Percentiles rank a stretch among this genome's conserved stretches.
Conservation (phyloP, 1,140 invertebrate species). For the Drosophila bocki region DNA sequence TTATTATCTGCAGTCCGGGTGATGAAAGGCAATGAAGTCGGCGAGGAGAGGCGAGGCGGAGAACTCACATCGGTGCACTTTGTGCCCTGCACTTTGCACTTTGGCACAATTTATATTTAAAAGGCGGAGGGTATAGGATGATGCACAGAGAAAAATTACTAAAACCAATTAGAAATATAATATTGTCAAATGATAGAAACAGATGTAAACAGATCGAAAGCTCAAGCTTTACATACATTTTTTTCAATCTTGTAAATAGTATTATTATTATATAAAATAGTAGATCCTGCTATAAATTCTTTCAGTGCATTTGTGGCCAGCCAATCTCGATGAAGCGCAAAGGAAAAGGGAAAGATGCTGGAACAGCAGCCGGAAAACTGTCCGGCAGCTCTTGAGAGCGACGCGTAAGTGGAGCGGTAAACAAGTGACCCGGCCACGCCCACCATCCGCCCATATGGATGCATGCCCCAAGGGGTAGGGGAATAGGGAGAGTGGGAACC, state of each 20-base stretch:
- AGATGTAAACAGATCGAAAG: too few relatives aligned
- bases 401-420: conserved; percentile 77
- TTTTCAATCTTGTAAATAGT: neutral
- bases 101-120: conserved; percentile 64
- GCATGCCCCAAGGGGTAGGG: neutral
- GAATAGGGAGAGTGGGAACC: neutral
- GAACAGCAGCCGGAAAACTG: conserved; percentile 47
- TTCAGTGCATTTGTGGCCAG: conserved; percentile 1
- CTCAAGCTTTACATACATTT: neutral
- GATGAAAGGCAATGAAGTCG: conserved; percentile 57
- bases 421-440: conserved; percentile 65
- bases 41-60: neutral
- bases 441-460: conserved; percentile 25
- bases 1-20: conserved; percentile 59
- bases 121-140: conserved; percentile 21
- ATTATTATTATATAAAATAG: neutral
- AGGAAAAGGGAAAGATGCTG: conserved; percentile 7
- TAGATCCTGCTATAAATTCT: neutral
- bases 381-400: conserved; percentile 58
- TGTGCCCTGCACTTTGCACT: conserved; percentile 59
- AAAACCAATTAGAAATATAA: neutral
- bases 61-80: conserved; percentile 40
- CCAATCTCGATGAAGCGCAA: neutral
- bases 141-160: neutral
- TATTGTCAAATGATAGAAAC: too few relatives aligned